Evolutionary conservation across 2,888 invertebrate genomes (phyloP), one percentile per base, ranked within the genome.

Genomic region (Caenorhabditis parvicauda): DNA sequence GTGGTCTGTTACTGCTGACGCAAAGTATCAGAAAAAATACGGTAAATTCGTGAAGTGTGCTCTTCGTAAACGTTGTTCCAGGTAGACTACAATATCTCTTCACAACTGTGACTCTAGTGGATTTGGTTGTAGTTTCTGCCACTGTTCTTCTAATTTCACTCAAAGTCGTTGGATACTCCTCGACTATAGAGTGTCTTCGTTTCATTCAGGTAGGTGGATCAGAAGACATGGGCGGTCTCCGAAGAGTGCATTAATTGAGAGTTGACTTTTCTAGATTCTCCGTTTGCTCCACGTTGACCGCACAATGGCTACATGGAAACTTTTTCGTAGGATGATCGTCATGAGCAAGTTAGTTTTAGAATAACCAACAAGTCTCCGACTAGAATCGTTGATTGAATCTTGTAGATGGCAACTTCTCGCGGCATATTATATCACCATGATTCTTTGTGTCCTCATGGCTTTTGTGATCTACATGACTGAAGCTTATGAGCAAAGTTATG

Each of bases 251-350:
- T 12, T 9, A 32, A 32, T 12, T 32, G 35, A n/a, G 9, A 9
- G 35, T 12, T 50, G 59, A 24, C 59, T 70, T 41, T 28, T 75
- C 27, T 60, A 76, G 61, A 77, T 77, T 50, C 54, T 77, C 24
- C 65, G 77, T 17, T 59, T 77, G 2, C 68, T 77, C 25, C 77
- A 77, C 66, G 72, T 77, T 29, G 77, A 77, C 51, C 62, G 77
- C 24, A 71, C 74, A 54, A 70, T 67, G 70, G 64, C 68, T 21
- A 73, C 75, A 17, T 76, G 72, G 72, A 65, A 63, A 56, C 46
- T 76, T 29, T 59, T 76, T 21, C 45, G 56, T 17, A 64, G 70
- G 43, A 74, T 76, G 68, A 57, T 76, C 37, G 47, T 59, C n/a
- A 52, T 69, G 19, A 66, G 70, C 58, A 63, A 63, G 64, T 69